Conservation (phyloP, 2,888 invertebrate genomes). For the Parnassius smintheus region DNA sequence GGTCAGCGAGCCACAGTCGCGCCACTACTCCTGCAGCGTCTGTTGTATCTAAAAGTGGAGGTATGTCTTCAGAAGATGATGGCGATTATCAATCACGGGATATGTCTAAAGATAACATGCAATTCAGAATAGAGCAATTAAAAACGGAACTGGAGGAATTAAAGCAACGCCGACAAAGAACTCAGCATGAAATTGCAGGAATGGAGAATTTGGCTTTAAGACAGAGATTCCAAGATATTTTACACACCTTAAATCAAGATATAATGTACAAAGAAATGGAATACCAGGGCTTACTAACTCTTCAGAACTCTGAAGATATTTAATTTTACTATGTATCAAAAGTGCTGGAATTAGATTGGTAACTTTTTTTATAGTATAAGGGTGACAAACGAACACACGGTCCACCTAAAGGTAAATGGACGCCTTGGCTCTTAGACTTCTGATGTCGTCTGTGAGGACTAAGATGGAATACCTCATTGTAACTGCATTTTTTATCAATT, state of each 20-base stretch:
- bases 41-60: slow-evolving; percentile 43
- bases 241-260: slow-evolving; percentile 86
- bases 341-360: no score
- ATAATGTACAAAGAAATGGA: slow-evolving; percentile 87
- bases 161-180: slow-evolving; percentile 85
- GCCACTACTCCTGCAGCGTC: slow-evolving; percentile 45
- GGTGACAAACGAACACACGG: no score
- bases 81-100: slow-evolving; percentile 53
- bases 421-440: no score
- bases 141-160: slow-evolving; percentile 84
- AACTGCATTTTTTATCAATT: no score
- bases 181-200: slow-evolving; percentile 88
- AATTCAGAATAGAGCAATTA: slow-evolving; percentile 85
- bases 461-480: no score
- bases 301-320: no score
- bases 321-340: no score
- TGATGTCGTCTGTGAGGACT: no score
- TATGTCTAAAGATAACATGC: slow-evolving; percentile 76
- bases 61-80: slow-evolving; percentile 60
- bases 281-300: background rate
- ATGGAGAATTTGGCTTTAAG: slow-evolving; percentile 90
- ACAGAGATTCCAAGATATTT: slow-evolving; percentile 87
- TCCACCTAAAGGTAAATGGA: no score
- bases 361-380: no score
- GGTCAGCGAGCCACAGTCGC: slow-evolving; percentile 41